Evolutionary conservation across 2,113 vertebrate genomes (phyloP), one percentile per base, ranked within the genome.

Genomic region (Hiodon tergisus): DNA sequence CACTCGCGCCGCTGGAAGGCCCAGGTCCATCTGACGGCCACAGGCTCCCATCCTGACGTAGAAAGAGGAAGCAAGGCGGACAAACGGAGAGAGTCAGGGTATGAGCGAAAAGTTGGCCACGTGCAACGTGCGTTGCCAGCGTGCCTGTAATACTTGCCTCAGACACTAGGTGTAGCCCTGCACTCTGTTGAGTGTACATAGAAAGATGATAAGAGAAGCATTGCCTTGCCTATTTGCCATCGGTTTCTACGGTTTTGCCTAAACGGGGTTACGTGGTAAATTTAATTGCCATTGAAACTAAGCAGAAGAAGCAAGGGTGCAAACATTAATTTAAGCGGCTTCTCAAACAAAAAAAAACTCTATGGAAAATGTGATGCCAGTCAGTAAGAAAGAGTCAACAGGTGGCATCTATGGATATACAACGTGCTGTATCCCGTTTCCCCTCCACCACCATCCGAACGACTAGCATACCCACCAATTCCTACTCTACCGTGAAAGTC

Each of bases 21-120:
- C 92, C 90, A 0, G 93, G 90, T 76, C 89, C 90, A 75, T 95
- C 94, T 0, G 95, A 95, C 57, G 95, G 93, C 94, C 96, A 97
- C 81, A 96, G 91, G 85, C 93, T 89, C 55, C 91, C 95, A 87
- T 96, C 95, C 95, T 96, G 85, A 16, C 5, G 46, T 8, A 84
- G 60, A 78, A 13, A 51, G 71, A 80, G 76, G 17, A 17, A 31
- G 47, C 1, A 59, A 60, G 9, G 46, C 7, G 48, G 4, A 55
- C 4, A 53, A 11, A 31, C 3, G 69, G 4, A 17, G 71, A 60
- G 16, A 60, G 66, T 70, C 14, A 68, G 7, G 13, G 52, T 46
- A 6, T 54, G 71, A 13, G 31, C 6, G 5, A 47, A 2, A 58
- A 54, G 10, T 74, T 50, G 46, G 8, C 1, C 8, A 55, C 14